phyloP scores from a whole-genome alignment of 2,113 vertebrate genomes.

The Pluvianellus socialis region DNA sequence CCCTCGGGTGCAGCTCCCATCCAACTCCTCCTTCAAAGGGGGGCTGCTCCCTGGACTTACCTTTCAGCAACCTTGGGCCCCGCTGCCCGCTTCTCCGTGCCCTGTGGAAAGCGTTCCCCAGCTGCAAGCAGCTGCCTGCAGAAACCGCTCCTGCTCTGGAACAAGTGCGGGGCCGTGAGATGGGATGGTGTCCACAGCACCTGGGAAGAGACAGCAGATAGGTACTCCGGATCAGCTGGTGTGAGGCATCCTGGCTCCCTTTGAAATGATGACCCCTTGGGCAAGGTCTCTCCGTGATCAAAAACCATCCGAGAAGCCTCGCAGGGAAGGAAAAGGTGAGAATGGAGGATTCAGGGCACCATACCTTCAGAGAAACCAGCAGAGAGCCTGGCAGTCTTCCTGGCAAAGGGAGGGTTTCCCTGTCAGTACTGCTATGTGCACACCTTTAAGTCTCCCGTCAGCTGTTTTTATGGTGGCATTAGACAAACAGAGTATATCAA shows the following conservation, averaged over 20 bases:
- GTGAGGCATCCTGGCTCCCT: background rate
- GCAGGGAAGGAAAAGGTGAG: background rate
- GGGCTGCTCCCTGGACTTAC: background rate
- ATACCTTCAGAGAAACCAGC: background rate
- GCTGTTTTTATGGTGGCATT: background rate
- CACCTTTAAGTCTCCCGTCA: background rate
- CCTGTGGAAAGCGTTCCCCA: fast-evolving
- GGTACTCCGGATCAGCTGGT: background rate
- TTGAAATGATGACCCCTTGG: background rate
- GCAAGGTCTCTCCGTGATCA: background rate
- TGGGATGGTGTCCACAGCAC: background rate
- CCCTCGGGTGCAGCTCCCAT: background rate
- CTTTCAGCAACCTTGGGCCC: background rate
- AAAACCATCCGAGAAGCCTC: background rate
- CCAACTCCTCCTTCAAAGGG: background rate
- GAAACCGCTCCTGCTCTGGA: background rate
- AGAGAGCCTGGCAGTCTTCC: background rate
- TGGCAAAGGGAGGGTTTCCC: background rate
- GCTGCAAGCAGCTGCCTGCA: background rate
- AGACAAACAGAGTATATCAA: background rate
- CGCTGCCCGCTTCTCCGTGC: fast-evolving
- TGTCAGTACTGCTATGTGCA: background rate
- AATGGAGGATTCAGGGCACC: background rate
- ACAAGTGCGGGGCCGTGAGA: background rate
- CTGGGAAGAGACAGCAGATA: background rate